Evolutionary conservation across 2,888 invertebrate genomes (phyloP), one percentile per base, ranked within the genome.

Genomic region (Drosophila colorata): DNA sequence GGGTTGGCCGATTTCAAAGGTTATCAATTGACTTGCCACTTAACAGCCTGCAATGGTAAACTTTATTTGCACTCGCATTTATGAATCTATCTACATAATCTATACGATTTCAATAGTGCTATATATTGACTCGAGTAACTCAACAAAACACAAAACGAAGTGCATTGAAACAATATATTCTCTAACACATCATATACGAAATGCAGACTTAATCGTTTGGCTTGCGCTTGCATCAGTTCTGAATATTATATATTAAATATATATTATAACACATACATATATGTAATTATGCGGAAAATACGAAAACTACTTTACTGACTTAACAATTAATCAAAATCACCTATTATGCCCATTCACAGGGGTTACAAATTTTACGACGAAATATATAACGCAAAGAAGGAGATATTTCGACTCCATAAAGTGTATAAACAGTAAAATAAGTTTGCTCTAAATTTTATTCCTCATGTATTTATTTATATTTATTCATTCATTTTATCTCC

Each of bases 1-100:
- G 20, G 35, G 48, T 35, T 65, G n/a, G n/a, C n/a, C n/a, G 70
- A 56, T 43, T 56, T 52, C 43, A 14, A 51, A 11, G n/a, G n/a
- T n/a, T n/a, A 51, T 33, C 31, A 52, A 43, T 56, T 51, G 35
- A 55, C 49, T 61, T 43, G 40, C 23, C 9, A 23, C 48, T 9
- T 48, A 47, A 47, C 28, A 40, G 25, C 8, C 51, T 43, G 31
- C 11, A 47, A 53, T 43, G 37, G 37, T 8, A n/a, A 48, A 18
- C 18, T 38, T 47, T 4, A 38, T 20, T 44, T 60, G 37, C 28
- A 44, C 28, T 60, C 11, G 18, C 14, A 48, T 38, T 60, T 69
- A n/a, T 55, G 25, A 56, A 28, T 11, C 55, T 47, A 18, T 57
- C 31, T 47, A 33, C 25, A 35, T 13, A 59, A 13, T 20, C 25